These are phyloP conservation scores for Nestor notabilis DNA, from an alignment of 2,113 vertebrate species.

Conservation along the genomic window DNA sequence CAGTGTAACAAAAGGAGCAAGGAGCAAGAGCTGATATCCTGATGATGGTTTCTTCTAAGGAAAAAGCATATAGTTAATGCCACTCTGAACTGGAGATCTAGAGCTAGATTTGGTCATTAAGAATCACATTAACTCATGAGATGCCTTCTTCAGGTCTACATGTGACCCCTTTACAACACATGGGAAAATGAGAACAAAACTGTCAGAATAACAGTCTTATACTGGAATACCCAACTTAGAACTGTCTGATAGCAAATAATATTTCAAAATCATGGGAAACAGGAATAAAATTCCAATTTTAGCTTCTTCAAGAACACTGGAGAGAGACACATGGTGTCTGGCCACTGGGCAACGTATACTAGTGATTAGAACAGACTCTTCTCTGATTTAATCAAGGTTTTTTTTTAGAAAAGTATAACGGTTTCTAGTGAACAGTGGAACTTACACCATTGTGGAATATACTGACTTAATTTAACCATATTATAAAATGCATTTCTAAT, in stretches of 20 bases:
- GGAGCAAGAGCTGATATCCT: neutral
- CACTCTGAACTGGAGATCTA: neutral
- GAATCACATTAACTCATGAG: neutral
- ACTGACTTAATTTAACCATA: neutral
- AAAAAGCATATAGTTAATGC: neutral
- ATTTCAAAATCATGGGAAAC: neutral
- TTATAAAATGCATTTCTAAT: neutral
- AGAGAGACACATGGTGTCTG: neutral
- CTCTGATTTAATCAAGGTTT: neutral
- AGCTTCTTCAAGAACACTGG: neutral
- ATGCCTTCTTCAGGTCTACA: neutral
- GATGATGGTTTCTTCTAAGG: neutral
- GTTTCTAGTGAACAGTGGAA: neutral
- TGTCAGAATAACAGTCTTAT: neutral
- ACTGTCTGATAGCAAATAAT: neutral
- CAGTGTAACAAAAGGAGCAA: neutral
- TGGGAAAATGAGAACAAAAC: neutral
- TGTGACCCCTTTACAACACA: neutral
- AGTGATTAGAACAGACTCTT: neutral
- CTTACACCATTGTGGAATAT: neutral
- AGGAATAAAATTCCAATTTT: neutral
- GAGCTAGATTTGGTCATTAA: neutral
- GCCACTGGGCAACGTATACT: neutral
- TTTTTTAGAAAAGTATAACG: neutral
- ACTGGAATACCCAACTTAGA: neutral